These are phyloP conservation scores for Myiagra hebetior DNA, from an alignment of 2,113 vertebrate species.

Conservation along the genomic window DNA sequence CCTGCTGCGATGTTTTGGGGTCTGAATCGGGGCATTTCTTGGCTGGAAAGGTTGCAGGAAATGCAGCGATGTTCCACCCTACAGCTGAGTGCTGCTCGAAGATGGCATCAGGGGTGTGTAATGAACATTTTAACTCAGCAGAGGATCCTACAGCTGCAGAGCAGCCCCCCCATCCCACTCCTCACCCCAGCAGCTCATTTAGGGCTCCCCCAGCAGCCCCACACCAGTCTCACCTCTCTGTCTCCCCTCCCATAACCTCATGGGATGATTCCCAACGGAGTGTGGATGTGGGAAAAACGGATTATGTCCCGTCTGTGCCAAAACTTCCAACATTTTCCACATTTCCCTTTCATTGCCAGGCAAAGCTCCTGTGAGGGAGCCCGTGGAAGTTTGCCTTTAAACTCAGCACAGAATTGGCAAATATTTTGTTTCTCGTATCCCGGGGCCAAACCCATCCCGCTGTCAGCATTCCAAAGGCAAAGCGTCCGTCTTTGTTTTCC, in stretches of 20 bases:
- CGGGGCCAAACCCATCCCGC: neutral
- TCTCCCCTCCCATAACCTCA: neutral
- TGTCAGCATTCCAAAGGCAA: neutral
- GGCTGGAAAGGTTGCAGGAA: neutral
- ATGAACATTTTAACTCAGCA: accelerated
- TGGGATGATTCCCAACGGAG: neutral
- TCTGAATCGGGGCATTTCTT: neutral
- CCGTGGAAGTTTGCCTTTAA: neutral
- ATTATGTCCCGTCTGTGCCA: neutral
- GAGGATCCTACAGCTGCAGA: accelerated
- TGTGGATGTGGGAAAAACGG: accelerated
- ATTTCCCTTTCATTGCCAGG: neutral
- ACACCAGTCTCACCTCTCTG: neutral
- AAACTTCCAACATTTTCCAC: neutral
- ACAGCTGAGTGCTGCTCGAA: neutral
- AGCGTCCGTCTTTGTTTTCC: neutral
- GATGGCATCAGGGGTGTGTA: accelerated
- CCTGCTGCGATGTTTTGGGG: neutral
- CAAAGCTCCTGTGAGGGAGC: neutral
- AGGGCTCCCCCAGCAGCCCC: neutral
- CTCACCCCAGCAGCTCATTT: neutral
- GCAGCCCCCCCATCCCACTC: neutral
- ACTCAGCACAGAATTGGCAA: neutral
- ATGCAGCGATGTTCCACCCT: accelerated
- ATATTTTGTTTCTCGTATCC: neutral